These are phyloP conservation scores for Rotaria sp. DNA, from an alignment of 2,888 invertebrate species.

Conservation along the genomic window DNA sequence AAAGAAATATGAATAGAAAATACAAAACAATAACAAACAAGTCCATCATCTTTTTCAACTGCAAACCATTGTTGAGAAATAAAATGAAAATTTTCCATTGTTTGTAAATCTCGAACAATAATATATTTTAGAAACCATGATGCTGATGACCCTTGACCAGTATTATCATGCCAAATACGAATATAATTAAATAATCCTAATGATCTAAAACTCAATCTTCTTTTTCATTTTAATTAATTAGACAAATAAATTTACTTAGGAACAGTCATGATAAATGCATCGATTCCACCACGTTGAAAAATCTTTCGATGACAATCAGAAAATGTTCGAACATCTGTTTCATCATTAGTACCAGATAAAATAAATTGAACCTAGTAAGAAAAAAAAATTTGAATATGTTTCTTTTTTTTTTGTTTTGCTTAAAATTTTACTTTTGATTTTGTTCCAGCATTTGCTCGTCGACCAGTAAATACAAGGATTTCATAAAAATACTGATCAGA, in stretches of 20 bases:
- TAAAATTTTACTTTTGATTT: constrained; percentile 47
- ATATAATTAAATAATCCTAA: constrained; percentile 54
- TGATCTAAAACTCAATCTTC: too few species aligned
- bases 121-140: constrained; percentile 58
- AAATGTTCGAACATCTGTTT: constrained; percentile 42
- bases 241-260: background rate
- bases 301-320: constrained; percentile 53
- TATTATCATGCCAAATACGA: constrained; percentile 58
- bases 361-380: too few species aligned
- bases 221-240: too few species aligned
- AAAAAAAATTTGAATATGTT: too few species aligned
- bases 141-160: constrained; percentile 53
- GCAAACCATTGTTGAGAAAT: constrained; percentile 57
- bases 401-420: too few species aligned
- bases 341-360: too few species aligned
- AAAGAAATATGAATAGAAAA: too few species aligned
- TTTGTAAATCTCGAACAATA: constrained; percentile 57
- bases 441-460: constrained; percentile 48
- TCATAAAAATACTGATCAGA: constrained; percentile 56
- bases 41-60: constrained; percentile 58
- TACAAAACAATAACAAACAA: constrained; percentile 40
- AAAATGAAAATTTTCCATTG: constrained; percentile 56
- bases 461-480: constrained; percentile 55
- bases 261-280: constrained; percentile 55
- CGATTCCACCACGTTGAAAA: constrained; percentile 52